phyloP scores from a whole-genome alignment of 2,797 vertebrate genomes.

The Caiman crocodilus region DNA sequence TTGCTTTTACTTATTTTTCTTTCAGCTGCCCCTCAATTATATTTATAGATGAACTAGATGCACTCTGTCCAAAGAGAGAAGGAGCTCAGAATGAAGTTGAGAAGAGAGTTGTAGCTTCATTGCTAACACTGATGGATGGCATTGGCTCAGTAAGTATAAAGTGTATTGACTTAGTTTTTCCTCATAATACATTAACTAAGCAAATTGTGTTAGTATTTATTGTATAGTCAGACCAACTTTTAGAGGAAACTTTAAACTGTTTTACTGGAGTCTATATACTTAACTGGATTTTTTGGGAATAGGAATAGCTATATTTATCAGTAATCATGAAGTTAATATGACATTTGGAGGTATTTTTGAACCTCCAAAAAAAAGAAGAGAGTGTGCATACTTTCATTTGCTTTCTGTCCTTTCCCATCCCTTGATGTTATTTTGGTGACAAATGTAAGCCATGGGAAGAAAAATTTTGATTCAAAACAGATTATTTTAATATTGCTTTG shows the following conservation, averaged over 20 bases:
- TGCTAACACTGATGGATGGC: slow-evolving; percentile 97
- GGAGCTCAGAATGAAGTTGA: slow-evolving; percentile 96
- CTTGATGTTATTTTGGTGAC: background rate
- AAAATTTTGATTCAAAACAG: background rate
- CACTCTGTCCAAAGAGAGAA: slow-evolving; percentile 94
- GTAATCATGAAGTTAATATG: background rate
- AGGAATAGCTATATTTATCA: background rate
- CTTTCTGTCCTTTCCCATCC: background rate
- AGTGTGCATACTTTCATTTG: background rate
- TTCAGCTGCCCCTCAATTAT: slow-evolving; percentile 91
- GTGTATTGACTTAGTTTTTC: background rate
- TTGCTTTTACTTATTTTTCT: background rate
- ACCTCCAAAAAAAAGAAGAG: background rate
- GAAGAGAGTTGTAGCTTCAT: slow-evolving; percentile 93
- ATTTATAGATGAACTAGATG: slow-evolving; percentile 97
- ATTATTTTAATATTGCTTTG: background rate
- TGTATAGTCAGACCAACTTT: background rate
- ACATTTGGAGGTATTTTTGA: background rate
- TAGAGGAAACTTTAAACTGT: background rate
- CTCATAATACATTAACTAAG: background rate
- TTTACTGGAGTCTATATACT: background rate
- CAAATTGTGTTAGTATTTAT: background rate
- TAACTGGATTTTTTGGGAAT: background rate
- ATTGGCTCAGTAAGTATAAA: slow-evolving; percentile 91
- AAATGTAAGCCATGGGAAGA: background rate